These are phyloP conservation scores for Pyxicephalus adspersus DNA, from an alignment of 2,113 vertebrate genomes.

Conservation along the genomic window DNA sequence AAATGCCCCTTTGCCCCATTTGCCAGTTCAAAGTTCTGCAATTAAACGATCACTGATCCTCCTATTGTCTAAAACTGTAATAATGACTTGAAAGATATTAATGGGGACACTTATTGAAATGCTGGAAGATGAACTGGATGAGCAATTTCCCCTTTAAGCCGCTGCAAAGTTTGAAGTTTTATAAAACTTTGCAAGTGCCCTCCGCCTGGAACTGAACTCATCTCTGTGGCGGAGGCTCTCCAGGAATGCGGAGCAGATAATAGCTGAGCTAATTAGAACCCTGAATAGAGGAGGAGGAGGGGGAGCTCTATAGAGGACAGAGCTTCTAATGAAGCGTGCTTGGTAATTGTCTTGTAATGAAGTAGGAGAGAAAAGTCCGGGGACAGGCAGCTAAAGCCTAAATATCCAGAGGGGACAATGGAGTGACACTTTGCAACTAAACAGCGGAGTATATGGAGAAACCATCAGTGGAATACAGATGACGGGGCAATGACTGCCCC, in stretches of 20 bases:
- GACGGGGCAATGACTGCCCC: too few species aligned
- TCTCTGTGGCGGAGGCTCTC: slow-evolving; percentile 5
- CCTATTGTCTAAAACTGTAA: too few species aligned
- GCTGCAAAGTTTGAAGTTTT: too few species aligned
- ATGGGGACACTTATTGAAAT: too few species aligned
- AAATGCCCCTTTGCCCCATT: too few species aligned
- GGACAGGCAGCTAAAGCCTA: slow-evolving; percentile 92
- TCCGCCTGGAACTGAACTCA: slow-evolving; percentile 9
- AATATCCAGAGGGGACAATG: slow-evolving; percentile 94
- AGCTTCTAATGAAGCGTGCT: slow-evolving; percentile 98
- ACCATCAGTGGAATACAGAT: slow-evolving; percentile 84
- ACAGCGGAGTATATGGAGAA: slow-evolving; percentile 89
- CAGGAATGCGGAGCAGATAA: slow-evolving; percentile 14
- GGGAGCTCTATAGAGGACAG: slow-evolving; percentile 83
- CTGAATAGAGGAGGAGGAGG: slow-evolving; percentile 86
- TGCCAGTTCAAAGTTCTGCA: too few species aligned
- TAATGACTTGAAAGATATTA: too few species aligned
- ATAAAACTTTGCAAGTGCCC: too few species aligned
- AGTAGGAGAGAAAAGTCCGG: slow-evolving; percentile 96
- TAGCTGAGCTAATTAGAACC: slow-evolving; percentile 92
- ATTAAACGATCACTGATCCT: too few species aligned
- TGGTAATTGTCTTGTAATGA: slow-evolving; percentile 99
- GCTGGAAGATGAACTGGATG: too few species aligned
- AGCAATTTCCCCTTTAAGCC: too few species aligned
- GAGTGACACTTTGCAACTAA: slow-evolving; percentile 98